Evolutionary conservation across 2,113 vertebrate genomes (phyloP), one percentile per base, ranked within the genome.

Genomic region (Sialia sialis): DNA sequence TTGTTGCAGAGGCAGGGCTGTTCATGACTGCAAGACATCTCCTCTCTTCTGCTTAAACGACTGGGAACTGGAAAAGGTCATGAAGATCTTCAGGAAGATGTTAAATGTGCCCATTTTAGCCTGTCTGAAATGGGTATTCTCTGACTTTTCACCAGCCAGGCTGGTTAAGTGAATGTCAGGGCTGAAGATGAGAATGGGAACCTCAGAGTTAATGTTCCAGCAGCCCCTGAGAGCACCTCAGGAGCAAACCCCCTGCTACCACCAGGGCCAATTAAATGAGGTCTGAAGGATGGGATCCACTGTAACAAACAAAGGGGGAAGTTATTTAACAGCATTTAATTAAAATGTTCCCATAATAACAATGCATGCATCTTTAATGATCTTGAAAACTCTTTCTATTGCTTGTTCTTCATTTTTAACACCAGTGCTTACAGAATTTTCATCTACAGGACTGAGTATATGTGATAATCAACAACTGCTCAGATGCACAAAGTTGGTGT

Each of bases 291-390:
- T 93, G 55, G 74, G 84, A 92, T 90, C 72, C n/a, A 18, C 41
- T 78, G 46, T 87, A 72, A 93, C 72, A 94, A 92, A 86, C 63
- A 69, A 27, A 59, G 5, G 18, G 41, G 8, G 5, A 6, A 86
- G 73, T 90, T 94, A 73, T 86, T 96, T 96, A 96, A 70, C 4
- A 15, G 21, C 15, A 36, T 59, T 87, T 87, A 72, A 95, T 97
- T 83, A 96, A 77, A 90, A 75, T 83, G 66, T 93, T 66, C 26
- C n/a, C 25, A 3, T 91, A 95, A 88, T 93, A 96, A 95, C 89
- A 79, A 69, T 80, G 54, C 69, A 88, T 94, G 63, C 73, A 88
- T 96, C 90, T 92, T 95, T 88, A 88, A 93, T 95, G 85, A 60
- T 75, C 3, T 5, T 67, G 34, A 77, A 85, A 91, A 80, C 19